phyloP scores from a whole-genome alignment of 1,140 invertebrate species.

The Halesus radiatus region DNA sequence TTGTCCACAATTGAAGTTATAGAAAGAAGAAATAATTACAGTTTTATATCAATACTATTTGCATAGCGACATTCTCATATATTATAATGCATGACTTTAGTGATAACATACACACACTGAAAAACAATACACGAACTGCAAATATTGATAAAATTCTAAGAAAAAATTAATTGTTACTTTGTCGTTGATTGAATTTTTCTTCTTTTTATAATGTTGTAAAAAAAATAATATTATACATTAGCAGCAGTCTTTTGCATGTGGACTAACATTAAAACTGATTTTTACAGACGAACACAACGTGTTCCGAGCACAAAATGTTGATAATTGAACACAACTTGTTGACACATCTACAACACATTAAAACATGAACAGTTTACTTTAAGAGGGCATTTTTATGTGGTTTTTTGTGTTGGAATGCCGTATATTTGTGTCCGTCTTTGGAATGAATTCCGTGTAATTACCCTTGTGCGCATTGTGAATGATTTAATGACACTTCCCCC shows the following conservation, averaged over 20 bases:
- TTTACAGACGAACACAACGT: too few relatives aligned
- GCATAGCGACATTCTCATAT: neutral
- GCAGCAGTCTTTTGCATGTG: too few relatives aligned
- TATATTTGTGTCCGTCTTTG: constrained; percentile 4
- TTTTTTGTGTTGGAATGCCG: constrained; percentile 39
- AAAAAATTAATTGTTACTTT: too few relatives aligned
- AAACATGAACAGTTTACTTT: neutral
- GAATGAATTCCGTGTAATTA: constrained; percentile 23
- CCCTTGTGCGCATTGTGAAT: neutral
- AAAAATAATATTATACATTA: too few relatives aligned
- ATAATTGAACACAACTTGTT: too few relatives aligned
- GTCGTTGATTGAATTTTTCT: too few relatives aligned
- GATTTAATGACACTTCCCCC: neutral
- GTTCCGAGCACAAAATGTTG: too few relatives aligned
- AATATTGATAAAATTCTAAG: too few relatives aligned
- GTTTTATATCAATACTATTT: neutral
- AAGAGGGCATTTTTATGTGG: constrained; percentile 29
- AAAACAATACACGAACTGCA: too few relatives aligned
- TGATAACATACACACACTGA: neutral
- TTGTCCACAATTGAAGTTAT: neutral
- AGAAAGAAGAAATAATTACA: constrained; percentile 9
- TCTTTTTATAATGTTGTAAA: too few relatives aligned
- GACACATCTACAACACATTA: too few relatives aligned
- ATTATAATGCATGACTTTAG: constrained; percentile 4
- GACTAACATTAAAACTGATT: too few relatives aligned